These are phyloP conservation scores for Sterrhoptilus dennistouni DNA, from an alignment of 2,113 vertebrate genomes.

Conservation along the genomic window DNA sequence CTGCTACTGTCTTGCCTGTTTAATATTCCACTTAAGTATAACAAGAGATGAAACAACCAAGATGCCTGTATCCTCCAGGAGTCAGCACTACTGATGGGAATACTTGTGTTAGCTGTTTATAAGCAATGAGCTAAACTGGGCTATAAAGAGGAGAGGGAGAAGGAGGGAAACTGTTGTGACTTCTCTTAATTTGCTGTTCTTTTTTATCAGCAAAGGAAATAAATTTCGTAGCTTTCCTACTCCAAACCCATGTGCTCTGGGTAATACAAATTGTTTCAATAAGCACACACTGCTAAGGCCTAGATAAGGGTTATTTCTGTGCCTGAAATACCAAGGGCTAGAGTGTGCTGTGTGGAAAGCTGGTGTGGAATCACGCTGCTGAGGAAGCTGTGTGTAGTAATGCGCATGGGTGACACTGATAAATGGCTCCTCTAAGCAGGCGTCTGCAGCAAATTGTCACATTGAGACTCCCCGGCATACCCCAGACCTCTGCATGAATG, in stretches of 20 bases:
- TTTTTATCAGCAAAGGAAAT: background rate
- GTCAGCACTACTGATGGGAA: background rate
- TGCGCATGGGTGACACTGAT: conserved; percentile 52
- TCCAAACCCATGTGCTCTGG: background rate
- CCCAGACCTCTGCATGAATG: conserved; percentile 19
- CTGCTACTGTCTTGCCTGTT: conserved; percentile 32
- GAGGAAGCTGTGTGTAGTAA: conserved; percentile 9
- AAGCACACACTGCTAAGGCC: background rate
- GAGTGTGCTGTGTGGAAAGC: background rate
- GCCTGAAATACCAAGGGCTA: conserved; percentile 29
- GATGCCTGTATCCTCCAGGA: background rate
- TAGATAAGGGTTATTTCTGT: conserved; percentile 50
- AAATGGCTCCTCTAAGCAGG: conserved; percentile 40
- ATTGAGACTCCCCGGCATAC: conserved; percentile 48
- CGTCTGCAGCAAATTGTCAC: conserved; percentile 22
- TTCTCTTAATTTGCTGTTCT: background rate
- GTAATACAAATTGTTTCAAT: conserved; percentile 16
- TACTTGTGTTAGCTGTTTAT: conserved; percentile 23
- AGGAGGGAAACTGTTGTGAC: background rate
- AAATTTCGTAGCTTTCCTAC: background rate
- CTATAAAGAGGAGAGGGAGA: background rate
- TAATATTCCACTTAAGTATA: conserved; percentile 55
- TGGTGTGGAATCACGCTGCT: background rate
- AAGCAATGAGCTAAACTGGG: background rate
- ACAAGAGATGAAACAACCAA: conserved; percentile 37